Evolutionary conservation across 2,797 vertebrate genomes (phyloP), one percentile per base, ranked within the genome.

Genomic region (Centropyge bicolor): DNA sequence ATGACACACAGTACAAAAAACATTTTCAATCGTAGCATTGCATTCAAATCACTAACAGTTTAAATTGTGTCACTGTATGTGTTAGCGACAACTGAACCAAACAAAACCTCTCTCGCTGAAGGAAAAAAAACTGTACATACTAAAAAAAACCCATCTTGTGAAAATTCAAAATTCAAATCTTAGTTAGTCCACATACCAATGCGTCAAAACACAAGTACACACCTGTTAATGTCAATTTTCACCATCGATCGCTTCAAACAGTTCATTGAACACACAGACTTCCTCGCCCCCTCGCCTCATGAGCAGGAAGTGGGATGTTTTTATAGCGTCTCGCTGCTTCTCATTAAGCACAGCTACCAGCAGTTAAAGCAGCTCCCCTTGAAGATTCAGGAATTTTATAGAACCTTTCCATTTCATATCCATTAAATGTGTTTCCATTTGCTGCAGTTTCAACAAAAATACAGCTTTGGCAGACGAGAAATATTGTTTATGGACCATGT

Each of bases 241-340:
- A 16, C 19, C 35, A 74, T 56, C 16, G 49, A 72, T 54, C 6
- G 20, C 5, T 65, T 31, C 54, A 73, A 64, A 70, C 57, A 24
- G 46, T 67, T 70, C 63, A 57, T 0, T 63, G 17, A 82, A 55
- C 48, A 66, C 22, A 27, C 43, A 69, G 41, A 24, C 43, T 31
- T 70, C 43, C 56, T 72, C 4, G 14, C 4, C 54, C 11, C 8
- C 4, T 6, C 5, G 27, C 48, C 20, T 46, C 8, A 17, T 31
- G 19, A 57, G 76, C 70, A 86, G 86, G 84, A 92, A 77, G 63
- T 62, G 60, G 57, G 1, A 40, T 1, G 40, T 78, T 81, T 84
- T 91, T 80, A 86, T 78, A 46, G 60, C 8, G 45, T 75, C 9
- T 52, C 56, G 46, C 48, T 31, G 7, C 27, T 67, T 4, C 24